These are phyloP conservation scores for Indicator indicator DNA, from an alignment of 2,113 vertebrate species.

Conservation along the genomic window DNA sequence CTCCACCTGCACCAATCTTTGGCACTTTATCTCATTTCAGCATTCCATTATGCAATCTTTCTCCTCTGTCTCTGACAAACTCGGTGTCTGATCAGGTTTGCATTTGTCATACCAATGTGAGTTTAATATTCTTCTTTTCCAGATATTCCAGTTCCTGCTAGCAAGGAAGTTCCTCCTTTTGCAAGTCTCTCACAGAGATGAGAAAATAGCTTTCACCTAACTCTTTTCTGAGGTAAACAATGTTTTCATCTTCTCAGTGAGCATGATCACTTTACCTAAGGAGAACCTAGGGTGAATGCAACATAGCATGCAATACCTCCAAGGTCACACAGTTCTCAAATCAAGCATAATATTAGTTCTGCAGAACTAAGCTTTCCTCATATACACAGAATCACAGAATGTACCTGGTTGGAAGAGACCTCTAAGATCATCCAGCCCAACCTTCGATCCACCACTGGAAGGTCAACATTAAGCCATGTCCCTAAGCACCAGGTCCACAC, in stretches of 20 bases:
- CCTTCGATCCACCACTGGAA: too few relatives aligned
- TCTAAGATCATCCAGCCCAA: too few relatives aligned
- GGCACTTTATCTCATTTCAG: not conserved
- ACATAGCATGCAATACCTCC: not conserved
- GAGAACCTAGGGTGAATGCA: not conserved
- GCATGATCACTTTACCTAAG: not conserved
- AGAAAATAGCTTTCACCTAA: not conserved
- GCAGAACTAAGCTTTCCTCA: not conserved
- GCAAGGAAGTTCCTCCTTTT: not conserved
- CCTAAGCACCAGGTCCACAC: too few relatives aligned
- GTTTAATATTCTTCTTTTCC: not conserved
- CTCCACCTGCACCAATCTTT: not conserved
- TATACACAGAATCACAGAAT: too few relatives aligned
- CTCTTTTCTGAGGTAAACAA: not conserved
- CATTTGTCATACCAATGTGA: not conserved
- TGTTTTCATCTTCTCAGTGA: not conserved
- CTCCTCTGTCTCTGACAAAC: not conserved
- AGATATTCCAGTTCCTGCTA: conserved; percentile 3
- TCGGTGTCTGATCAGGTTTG: not conserved
- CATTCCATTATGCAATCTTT: not conserved
- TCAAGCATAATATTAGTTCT: not conserved
- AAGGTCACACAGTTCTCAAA: not conserved
- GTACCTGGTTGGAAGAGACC: too few relatives aligned
- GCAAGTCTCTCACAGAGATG: not conserved
- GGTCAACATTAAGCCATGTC: too few relatives aligned